Evolutionary conservation across 2,888 invertebrate species (phyloP), one percentile per base, ranked within the genome.

Genomic region (Branchinecta sandiegonensis): DNA sequence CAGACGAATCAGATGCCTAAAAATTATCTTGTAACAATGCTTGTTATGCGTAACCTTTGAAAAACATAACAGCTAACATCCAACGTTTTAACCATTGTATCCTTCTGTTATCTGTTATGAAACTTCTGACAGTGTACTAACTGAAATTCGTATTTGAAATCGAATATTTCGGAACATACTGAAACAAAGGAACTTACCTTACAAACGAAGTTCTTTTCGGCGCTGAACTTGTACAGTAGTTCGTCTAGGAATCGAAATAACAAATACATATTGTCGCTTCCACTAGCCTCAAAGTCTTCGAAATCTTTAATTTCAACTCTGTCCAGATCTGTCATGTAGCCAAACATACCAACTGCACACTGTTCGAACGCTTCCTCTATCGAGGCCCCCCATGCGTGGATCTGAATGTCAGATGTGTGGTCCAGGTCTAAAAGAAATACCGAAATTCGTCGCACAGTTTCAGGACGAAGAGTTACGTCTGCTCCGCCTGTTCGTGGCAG

Each of bases 391-490:
- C 96, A 96, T 68, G 91, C 84, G 77, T 95, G 94, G 71, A 95
- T 79, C 90, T 97, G 97, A n/a, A 97, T 91, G 81, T 97, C 97
- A 17, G 97, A 96, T 47, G 96, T 94, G 77, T 97, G 96, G 77
- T 97, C 97, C 77, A 97, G 81, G 84, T 91, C 92, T 92, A 81
- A 71, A 84, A 82, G 70, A 73, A 66, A 70, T 69, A 67, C 46
- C n/a, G 70, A 72, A 70, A n/a, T 37, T 5, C 37, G 37, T 37
- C 37, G 37, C 37, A 37, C 37, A 37, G 5, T 37, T 37, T 37
- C 5, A 37, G 37, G 4, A 37, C 37, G 37, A 37, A 37, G 37
- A 37, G 6, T 37, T 37, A 37, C 37, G 5, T 6, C 37, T 37
- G 2, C 37, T 37, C 37, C 23, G 23, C 23, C 37, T 37, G 37